Percentiles rank a stretch among this genome's conserved stretches.
Evolutionary conservation across 92 coral and sea anemone genomes (phyloP).

Genomic region (Epizoanthus rinbou): DNA sequence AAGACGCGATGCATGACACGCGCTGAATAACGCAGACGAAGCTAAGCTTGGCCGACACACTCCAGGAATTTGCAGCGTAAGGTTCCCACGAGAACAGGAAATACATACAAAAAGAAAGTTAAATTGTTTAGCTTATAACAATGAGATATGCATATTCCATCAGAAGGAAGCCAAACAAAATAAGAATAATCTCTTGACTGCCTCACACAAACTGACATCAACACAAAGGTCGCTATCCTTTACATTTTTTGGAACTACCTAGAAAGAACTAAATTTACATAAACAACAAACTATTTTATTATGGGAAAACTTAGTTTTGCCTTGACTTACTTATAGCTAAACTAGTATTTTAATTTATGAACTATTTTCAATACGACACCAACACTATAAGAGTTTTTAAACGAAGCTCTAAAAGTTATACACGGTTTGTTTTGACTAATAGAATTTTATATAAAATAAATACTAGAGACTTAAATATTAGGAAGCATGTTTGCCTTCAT

Average conservation of each 20-base stretch:
- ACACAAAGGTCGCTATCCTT: background rate
- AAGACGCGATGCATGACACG: conserved; percentile 5
- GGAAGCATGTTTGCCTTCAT: no score
- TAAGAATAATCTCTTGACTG: conserved; percentile 9
- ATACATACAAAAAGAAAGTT: conserved; percentile 7
- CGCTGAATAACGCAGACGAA: conserved; percentile 3
- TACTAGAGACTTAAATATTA: no score
- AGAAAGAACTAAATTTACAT: background rate
- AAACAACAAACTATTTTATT: background rate
- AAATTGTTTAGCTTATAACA: conserved; percentile 13
- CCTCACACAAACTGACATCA: background rate
- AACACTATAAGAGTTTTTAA: no score
- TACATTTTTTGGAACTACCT: background rate
- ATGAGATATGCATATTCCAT: conserved; percentile 1
- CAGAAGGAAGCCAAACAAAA: conserved; percentile 20
- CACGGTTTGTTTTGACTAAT: no score
- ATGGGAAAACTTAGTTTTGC: no score
- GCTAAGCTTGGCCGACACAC: conserved; percentile 30
- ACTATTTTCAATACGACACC: no score
- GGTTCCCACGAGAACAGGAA: conserved; percentile 51
- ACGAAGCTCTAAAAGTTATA: no score
- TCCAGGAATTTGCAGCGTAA: conserved; percentile 7
- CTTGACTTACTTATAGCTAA: no score
- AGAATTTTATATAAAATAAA: no score
- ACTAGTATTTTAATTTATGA: no score